Evolutionary conservation across 2,797 vertebrate genomes (phyloP), one percentile per base, ranked within the genome.

Genomic region (Spinus olivaceus): DNA sequence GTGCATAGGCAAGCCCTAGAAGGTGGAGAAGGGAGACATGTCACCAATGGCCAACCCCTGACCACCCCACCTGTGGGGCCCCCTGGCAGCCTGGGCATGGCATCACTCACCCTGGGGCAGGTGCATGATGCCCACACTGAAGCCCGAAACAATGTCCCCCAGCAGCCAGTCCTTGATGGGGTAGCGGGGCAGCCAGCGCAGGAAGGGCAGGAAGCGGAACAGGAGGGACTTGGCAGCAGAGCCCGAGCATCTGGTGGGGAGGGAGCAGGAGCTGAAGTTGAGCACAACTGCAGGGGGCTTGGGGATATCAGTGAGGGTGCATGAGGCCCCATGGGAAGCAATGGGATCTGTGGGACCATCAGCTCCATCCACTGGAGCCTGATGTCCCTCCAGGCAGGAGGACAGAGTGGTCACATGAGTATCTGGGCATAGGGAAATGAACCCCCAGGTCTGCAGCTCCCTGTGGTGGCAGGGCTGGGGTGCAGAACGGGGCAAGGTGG

Each of bases 71-170:
- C 32, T 9, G 4, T 1, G 3, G 49, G 35, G 73, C 10, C 7
- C 44, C 35, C 24, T 1, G 2, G 32, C 37, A 80, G 64, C 27
- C 44, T 35, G 32, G 50, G 18, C 23, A 37, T 14, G 24, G 23
- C 42, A 21, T 54, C 12, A n/a, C 97, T 97, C 97, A 99, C 99
- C 99, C 97, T 99, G 99, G 81, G 99, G 99, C 67, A 99, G 98
- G 94, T 99, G 99, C 98, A 99, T 99, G 95, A 99, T 99, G 72
- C 99, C 99, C 93, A 99, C 99, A 44, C 99, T 99, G 94, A 99
- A 98, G 70, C 99, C 99, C 0, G 99, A 98, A 51, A 98, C 66
- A 9, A 99, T 97, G 96, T 99, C 99, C 13, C 99, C 98, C 93
- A 99, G 98, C 25, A 99, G 98, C 96, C 99, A 99, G 69, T 99